Conservation (phyloP, 2,888 invertebrate genomes). For the Epinotia ramella region DNA sequence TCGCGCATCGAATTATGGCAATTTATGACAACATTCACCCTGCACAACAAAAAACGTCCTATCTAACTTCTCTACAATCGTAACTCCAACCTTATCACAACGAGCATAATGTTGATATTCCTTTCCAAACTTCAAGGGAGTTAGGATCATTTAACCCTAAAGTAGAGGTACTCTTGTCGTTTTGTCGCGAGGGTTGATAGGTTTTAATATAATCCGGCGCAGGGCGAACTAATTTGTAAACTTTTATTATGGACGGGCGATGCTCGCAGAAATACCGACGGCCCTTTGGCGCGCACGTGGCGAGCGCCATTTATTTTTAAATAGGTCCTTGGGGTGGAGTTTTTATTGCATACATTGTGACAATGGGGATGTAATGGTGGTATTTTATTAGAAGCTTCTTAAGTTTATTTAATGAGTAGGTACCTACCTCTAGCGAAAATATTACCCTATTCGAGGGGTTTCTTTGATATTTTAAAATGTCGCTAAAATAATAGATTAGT, state of each 20-base stretch:
- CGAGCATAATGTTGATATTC: background rate
- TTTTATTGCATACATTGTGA: background rate
- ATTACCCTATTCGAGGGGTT: too few species aligned
- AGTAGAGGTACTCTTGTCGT: background rate
- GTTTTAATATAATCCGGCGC: slow-evolving; percentile 23
- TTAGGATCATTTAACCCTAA: background rate
- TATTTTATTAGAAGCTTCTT: background rate
- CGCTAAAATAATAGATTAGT: too few species aligned
- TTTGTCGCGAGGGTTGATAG: slow-evolving; percentile 24
- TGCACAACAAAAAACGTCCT: background rate
- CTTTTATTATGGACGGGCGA: slow-evolving; percentile 20
- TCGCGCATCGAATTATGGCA: slow-evolving; percentile 19
- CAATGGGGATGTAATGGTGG: background rate
- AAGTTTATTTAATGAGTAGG: too few species aligned
- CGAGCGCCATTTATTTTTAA: background rate
- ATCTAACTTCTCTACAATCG: background rate
- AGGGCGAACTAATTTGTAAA: slow-evolving; percentile 32
- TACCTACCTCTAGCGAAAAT: too few species aligned
- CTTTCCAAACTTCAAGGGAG: background rate
- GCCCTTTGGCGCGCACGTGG: slow-evolving; percentile 21
- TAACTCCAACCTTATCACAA: background rate
- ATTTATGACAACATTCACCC: slow-evolving; percentile 37
- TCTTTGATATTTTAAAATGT: too few species aligned
- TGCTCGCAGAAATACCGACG: slow-evolving; percentile 24
- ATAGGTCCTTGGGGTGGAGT: background rate